Evolutionary conservation across 2,113 vertebrate species (phyloP).

Genomic region (Pseudorhombus dupliciocellatus): DNA sequence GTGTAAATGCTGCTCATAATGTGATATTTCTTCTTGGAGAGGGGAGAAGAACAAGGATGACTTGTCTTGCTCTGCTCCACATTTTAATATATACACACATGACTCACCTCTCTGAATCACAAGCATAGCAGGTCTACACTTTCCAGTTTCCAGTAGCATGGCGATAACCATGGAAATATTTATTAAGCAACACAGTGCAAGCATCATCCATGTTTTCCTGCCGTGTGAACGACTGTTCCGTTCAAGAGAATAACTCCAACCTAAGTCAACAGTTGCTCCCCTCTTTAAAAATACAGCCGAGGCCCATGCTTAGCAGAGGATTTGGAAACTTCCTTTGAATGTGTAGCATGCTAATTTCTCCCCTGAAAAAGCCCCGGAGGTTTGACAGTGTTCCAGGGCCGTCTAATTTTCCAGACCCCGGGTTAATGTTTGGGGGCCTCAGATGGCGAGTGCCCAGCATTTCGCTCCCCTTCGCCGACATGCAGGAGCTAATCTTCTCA

Average conservation of each 20-base stretch:
- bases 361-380: constrained; percentile 64
- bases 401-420: constrained; percentile 73
- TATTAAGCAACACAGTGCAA: constrained; percentile 33
- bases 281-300: constrained; percentile 62
- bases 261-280: constrained; percentile 64
- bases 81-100: constrained; percentile 49
- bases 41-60: constrained; percentile 9
- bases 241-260: constrained; percentile 39
- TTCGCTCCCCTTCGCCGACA: constrained; percentile 64
- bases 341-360: constrained; percentile 40
- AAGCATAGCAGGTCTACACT: constrained; percentile 16
- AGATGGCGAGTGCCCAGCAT: constrained; percentile 55
- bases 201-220: constrained; percentile 21
- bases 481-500: constrained; percentile 76
- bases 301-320: constrained; percentile 49
- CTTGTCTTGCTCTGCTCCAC: constrained; percentile 11
- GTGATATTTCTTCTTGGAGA: constrained; percentile 31
- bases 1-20: constrained; percentile 71
- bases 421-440: constrained; percentile 71
- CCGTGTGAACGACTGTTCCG: constrained; percentile 49
- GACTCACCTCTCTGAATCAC: constrained; percentile 40
- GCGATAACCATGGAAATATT: constrained; percentile 48
- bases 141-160: constrained; percentile 47
- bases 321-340: constrained; percentile 65
- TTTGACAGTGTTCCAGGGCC: constrained; percentile 56